A percentile compares a stretch with the other conserved stretches of the same genome.
phyloP scores from a whole-genome alignment of 2,113 vertebrate genomes.

The Laticauda colubrina region DNA sequence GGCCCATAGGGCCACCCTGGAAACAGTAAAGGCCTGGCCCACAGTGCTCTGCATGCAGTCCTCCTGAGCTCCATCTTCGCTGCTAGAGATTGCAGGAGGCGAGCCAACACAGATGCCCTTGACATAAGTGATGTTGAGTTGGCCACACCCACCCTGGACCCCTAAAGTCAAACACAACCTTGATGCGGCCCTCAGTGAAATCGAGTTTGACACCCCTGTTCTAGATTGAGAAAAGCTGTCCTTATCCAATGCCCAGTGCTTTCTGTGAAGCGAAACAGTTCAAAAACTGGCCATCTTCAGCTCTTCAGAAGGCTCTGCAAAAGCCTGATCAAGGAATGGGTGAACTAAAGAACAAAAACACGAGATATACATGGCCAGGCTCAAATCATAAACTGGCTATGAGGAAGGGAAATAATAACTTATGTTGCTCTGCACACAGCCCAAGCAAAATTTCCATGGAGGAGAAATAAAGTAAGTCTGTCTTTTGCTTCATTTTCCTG shows the following conservation, averaged over 20 bases:
- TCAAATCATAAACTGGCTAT: background rate
- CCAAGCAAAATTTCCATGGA: constrained; percentile 11
- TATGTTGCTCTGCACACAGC: constrained; percentile 15
- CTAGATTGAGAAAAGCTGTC: background rate
- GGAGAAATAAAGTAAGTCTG: constrained; percentile 37
- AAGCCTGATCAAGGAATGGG: background rate
- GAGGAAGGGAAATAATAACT: constrained; percentile 17
- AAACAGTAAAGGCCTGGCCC: no score
- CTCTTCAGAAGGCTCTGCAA: background rate
- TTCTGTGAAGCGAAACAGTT: background rate
- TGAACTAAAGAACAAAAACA: background rate
- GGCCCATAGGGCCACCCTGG: no score
- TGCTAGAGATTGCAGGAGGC: no score
- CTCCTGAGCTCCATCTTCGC: no score
- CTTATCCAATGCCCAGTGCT: background rate
- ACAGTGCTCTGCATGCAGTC: no score
- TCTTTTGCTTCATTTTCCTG: constrained; percentile 22
- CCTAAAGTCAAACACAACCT: no score
- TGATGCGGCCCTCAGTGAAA: no score
- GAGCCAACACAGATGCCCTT: no score
- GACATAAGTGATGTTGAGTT: no score
- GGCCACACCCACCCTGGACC: no score
- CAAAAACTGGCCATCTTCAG: background rate
- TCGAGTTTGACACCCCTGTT: no score
- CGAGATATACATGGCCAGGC: background rate